Conservation (phyloP, 2,113 vertebrate species). For the Tor tambroides region DNA sequence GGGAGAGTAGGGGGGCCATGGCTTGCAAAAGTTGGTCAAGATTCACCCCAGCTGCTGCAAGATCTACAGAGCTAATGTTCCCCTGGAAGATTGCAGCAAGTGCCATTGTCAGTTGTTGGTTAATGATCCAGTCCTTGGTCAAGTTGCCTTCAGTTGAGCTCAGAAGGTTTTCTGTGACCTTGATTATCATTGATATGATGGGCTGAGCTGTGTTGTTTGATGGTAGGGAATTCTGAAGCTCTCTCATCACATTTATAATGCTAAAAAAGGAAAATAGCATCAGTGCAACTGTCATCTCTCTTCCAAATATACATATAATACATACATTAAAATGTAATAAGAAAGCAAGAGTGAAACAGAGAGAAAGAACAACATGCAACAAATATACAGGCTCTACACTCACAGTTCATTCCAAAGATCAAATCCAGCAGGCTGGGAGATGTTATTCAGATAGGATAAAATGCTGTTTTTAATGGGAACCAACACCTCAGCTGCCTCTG, state of each 20-base stretch:
- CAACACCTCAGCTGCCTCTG: constrained; percentile 55
- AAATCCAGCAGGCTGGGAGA: constrained; percentile 49
- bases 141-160: constrained; percentile 51
- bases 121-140: constrained; percentile 67
- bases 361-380: not conserved
- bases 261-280: constrained; percentile 58
- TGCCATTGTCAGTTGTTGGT: constrained; percentile 57
- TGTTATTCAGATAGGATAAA: constrained; percentile 66
- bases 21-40: constrained; percentile 65
- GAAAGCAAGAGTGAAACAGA: not conserved
- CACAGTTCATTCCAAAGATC: constrained; percentile 72
- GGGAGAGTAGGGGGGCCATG: constrained; percentile 45
- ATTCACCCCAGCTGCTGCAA: constrained; percentile 56
- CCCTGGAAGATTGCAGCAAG: constrained; percentile 65
- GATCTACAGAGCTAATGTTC: constrained; percentile 56
- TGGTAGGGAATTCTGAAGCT: constrained; percentile 63
- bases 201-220: constrained; percentile 59
- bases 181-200: constrained; percentile 62
- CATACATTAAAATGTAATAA: not conserved
- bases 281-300: not conserved
- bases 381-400: constrained; percentile 56
- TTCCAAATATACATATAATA: not conserved
- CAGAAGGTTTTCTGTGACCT: constrained; percentile 64
- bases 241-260: constrained; percentile 67
- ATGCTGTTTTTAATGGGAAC: constrained; percentile 52